Evolutionary conservation across 2,113 vertebrate species (phyloP), one percentile per base, ranked within the genome.

Genomic region (Erythrocebus patas): DNA sequence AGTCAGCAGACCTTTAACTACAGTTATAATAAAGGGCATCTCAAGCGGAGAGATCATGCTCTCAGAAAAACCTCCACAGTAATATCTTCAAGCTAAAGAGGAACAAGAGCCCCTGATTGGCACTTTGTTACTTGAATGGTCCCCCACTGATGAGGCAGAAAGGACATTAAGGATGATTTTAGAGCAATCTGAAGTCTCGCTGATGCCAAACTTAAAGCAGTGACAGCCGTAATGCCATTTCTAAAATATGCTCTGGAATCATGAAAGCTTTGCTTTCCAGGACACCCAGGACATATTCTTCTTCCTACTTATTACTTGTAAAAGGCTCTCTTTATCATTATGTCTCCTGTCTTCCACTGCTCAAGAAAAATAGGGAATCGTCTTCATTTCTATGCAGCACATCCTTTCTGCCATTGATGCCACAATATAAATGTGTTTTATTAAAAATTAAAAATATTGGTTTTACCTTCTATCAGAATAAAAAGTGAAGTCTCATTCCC

Each of bases 381-480:
- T 98, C 78, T 98, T 98, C 97, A 98, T 98, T 98, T 97, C 95
- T 96, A 98, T 97, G 96, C 95, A 96, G 52, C 83, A 96, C 86
- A 48, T 95, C 93, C 85, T 84, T 97, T 89, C 92, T 98, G 88
- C 84, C 96, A 55, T 75, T 75, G 82, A 84, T 97, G 83, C 66
- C 96, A 98, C 85, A 97, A 98, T 98, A 98, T 97, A 97, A 98
- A 98, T 98, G 97, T 82, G 79, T 94, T 97, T 96, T 98, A 99
- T 99, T 99, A 98, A 98, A 99, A 98, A 99, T 99, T 98, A 96
- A 99, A 98, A 98, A 98, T 98, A 98, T 98, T 99, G 97, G 97
- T 98, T 98, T 98, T 98, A 75, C 96, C 98, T 95, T 98, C 94
- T 48, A 97, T 98, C 98, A 97, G 89, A 90, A 98, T 98, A 98